Percentiles rank a stretch among this genome's conserved stretches.
Evolutionary conservation across 2,113 vertebrate genomes (phyloP).

Genomic region (Tautogolabrus adspersus): DNA sequence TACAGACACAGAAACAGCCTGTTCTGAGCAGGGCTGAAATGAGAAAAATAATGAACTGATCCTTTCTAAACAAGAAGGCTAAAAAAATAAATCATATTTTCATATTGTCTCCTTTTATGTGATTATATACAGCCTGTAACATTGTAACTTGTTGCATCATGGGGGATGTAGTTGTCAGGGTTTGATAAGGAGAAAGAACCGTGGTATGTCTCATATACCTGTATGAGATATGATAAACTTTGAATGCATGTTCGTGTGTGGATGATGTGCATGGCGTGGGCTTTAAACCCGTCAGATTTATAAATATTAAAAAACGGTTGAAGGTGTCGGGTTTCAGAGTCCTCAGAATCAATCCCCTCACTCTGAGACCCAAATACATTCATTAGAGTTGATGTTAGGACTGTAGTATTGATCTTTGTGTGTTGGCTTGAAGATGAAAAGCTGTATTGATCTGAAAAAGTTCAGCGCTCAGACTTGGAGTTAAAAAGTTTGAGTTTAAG

Average conservation of each 20-base stretch:
- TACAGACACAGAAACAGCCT: too few species aligned
- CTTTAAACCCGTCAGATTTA: not conserved
- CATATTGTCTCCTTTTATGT: too few species aligned
- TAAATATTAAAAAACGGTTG: not conserved
- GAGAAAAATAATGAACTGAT: too few species aligned
- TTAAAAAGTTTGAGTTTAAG: not conserved
- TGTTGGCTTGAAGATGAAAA: constrained; percentile 12
- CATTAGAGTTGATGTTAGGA: constrained; percentile 27
- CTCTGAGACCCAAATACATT: constrained; percentile 35
- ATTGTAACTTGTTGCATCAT: not conserved
- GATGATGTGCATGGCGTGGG: not conserved
- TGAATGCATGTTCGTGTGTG: too few species aligned
- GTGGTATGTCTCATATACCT: too few species aligned
- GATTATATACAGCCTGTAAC: too few species aligned
- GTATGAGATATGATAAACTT: too few species aligned
- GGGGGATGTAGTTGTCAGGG: too few species aligned
- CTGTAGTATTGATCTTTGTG: constrained; percentile 18
- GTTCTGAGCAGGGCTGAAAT: too few species aligned
- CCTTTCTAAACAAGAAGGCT: too few species aligned
- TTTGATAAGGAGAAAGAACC: too few species aligned
- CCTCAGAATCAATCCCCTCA: constrained; percentile 8
- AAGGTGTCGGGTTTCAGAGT: not conserved
- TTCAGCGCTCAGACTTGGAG: not conserved
- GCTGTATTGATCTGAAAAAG: constrained; percentile 4
- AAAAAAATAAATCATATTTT: too few species aligned